Evolutionary conservation across 2,797 vertebrate genomes (phyloP).

Genomic region (Lagocephalus sceleratus): DNA sequence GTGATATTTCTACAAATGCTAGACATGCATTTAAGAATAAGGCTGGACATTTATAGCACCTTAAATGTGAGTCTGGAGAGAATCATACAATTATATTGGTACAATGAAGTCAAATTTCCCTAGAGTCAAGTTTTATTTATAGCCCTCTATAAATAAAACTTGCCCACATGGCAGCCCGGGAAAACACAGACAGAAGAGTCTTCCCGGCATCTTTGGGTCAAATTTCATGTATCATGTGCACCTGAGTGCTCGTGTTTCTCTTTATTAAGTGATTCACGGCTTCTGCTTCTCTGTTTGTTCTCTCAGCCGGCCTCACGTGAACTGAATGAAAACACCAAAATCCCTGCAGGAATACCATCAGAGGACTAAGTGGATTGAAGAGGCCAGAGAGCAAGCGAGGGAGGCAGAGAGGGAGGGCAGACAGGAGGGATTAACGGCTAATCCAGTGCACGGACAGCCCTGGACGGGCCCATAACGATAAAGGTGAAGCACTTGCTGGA

Average conservation of each 20-base stretch:
- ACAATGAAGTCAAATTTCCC: background rate
- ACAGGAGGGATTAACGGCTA: conserved; percentile 67
- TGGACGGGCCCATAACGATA: conserved; percentile 37
- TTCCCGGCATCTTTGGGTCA: too few relatives aligned
- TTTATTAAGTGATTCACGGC: conserved; percentile 17
- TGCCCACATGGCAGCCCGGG: background rate
- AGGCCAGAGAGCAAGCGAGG: conserved; percentile 56
- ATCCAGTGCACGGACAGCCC: conserved; percentile 65
- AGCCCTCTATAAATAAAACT: too few relatives aligned
- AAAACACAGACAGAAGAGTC: conserved; percentile 15
- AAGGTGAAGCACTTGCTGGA: conserved; percentile 56
- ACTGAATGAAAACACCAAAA: conserved; percentile 50
- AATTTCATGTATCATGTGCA: too few relatives aligned
- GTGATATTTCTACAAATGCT: too few relatives aligned
- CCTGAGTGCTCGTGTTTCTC: conserved; percentile 12
- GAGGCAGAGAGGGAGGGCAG: conserved; percentile 49
- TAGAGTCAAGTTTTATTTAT: conserved; percentile 13
- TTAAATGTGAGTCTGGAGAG: background rate
- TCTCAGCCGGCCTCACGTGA: conserved; percentile 44
- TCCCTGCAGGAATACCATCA: conserved; percentile 34
- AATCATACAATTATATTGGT: too few relatives aligned
- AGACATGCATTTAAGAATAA: too few relatives aligned
- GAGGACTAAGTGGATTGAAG: conserved; percentile 68
- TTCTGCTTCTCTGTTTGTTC: conserved; percentile 32
- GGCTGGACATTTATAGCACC: too few relatives aligned